phyloP scores from a whole-genome alignment of 2,797 vertebrate species.

The Pachyuromys duprasi region DNA sequence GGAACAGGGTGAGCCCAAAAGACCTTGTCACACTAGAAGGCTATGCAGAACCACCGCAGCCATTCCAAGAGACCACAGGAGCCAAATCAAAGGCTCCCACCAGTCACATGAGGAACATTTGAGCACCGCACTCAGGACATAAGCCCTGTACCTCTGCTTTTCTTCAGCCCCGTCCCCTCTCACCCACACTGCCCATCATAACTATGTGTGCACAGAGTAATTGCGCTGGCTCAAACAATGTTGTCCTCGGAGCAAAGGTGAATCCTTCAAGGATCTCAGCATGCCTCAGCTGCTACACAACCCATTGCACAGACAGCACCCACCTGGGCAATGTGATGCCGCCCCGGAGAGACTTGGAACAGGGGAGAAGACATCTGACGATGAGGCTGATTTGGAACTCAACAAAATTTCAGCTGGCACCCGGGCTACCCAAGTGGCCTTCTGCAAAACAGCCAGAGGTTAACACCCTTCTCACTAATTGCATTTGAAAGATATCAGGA shows the following conservation, averaged over 20 bases:
- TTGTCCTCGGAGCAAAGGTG: neutral
- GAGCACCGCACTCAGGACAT: neutral
- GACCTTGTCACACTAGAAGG: constrained; percentile 4
- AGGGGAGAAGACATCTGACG: neutral
- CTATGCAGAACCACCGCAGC: neutral
- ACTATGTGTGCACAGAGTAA: neutral
- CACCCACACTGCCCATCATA: neutral
- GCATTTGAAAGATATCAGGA: neutral
- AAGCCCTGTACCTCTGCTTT: neutral
- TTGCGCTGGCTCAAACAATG: neutral
- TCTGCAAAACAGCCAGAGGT: neutral
- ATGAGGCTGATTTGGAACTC: neutral
- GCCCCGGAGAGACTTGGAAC: neutral
- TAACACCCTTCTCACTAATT: neutral
- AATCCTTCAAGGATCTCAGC: neutral
- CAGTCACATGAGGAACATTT: neutral
- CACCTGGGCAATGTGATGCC: neutral
- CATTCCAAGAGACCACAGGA: neutral
- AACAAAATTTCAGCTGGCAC: neutral
- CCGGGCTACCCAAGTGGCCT: neutral
- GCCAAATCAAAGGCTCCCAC: neutral
- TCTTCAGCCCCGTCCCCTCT: neutral
- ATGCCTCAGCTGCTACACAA: neutral
- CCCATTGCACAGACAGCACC: too few species aligned
- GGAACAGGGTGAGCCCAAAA: neutral